A percentile compares a stretch with the other conserved stretches of the same genome.
These are phyloP conservation scores for Arrhopalites spinosus DNA, from an alignment of 2,888 invertebrate species.

Conservation along the genomic window DNA sequence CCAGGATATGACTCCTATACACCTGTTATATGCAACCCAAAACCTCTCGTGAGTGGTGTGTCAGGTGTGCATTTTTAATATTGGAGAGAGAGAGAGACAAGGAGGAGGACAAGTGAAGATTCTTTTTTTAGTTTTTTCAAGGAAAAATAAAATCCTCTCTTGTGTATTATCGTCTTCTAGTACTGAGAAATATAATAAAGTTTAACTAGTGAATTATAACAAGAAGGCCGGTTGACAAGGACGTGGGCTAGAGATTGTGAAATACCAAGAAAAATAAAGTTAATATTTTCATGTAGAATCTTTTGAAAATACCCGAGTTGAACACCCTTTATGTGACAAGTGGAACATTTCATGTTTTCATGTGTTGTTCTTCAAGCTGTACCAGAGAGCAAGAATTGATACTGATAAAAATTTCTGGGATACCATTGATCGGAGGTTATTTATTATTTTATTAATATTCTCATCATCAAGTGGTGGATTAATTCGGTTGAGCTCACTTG, in stretches of 20 bases:
- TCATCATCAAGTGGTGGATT: too few relatives aligned
- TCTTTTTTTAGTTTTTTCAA: too few relatives aligned
- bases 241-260: not conserved
- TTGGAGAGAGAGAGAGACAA: not conserved
- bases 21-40: not conserved
- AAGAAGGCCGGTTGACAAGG: not conserved
- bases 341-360: too few relatives aligned
- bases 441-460: too few relatives aligned
- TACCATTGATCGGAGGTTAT: too few relatives aligned
- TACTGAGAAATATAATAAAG: not conserved
- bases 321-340: too few relatives aligned
- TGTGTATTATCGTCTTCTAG: not conserved
- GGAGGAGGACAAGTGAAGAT: conserved; percentile 4
- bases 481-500: too few relatives aligned
- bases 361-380: too few relatives aligned
- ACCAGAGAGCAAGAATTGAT: too few relatives aligned
- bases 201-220: not conserved
- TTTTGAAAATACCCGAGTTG: too few relatives aligned
- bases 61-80: conserved; percentile 21
- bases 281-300: too few relatives aligned
- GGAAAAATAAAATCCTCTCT: not conserved
- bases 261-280: not conserved
- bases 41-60: not conserved
- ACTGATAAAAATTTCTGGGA: too few relatives aligned
- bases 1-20: not conserved